Percentiles rank a stretch among this genome's conserved stretches.
These are phyloP conservation scores for Sthenelais limicola DNA, from an alignment of 2,888 invertebrate species.

Conservation along the genomic window DNA sequence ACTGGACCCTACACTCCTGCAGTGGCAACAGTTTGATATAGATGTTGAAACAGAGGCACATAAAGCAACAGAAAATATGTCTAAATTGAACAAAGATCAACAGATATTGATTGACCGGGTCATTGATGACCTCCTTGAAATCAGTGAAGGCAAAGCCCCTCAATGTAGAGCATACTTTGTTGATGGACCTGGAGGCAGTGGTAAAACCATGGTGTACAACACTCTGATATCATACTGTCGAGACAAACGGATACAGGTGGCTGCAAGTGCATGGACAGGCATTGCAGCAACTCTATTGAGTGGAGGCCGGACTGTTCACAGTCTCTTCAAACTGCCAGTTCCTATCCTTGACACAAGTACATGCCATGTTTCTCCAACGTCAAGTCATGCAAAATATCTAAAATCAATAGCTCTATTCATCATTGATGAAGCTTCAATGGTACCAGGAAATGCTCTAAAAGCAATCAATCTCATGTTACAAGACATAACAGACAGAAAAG, in stretches of 20 bases:
- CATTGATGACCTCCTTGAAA: background rate
- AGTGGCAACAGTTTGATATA: no score
- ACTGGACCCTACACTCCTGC: no score
- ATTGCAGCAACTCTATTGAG: background rate
- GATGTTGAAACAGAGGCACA: no score
- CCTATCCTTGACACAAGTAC: background rate
- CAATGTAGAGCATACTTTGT: background rate
- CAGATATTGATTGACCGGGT: background rate
- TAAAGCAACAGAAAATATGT: no score
- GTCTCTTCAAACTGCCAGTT: background rate
- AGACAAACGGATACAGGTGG: background rate
- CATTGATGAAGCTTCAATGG: slow-evolving; percentile 14
- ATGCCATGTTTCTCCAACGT: background rate
- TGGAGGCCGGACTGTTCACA: slow-evolving; percentile 5
- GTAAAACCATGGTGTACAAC: background rate
- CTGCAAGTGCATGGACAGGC: background rate
- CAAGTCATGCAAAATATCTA: background rate
- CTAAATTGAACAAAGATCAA: no score
- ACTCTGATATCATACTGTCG: background rate
- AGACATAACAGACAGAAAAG: background rate
- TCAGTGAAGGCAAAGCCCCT: background rate
- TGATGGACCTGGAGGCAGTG: slow-evolving; percentile 1
- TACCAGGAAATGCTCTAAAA: slow-evolving; percentile 20
- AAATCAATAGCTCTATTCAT: background rate
- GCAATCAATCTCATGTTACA: background rate